Conservation (phyloP, 2,888 invertebrate genomes). For the Lissocephala sabroskyi region DNA sequence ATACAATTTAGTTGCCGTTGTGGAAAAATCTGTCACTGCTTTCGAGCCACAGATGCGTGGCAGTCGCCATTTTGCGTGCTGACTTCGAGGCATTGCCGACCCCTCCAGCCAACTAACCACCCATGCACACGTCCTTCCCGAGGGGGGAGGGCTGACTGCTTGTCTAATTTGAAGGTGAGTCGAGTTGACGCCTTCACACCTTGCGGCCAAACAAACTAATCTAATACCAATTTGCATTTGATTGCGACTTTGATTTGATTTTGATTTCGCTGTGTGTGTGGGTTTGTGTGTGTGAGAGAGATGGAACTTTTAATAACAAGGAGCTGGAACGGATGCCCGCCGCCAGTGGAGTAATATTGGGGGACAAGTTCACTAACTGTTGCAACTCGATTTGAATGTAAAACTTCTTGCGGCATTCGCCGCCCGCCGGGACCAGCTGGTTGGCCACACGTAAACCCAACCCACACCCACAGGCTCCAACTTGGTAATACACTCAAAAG, state of each 20-base stretch:
- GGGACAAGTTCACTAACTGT: constrained; percentile 13
- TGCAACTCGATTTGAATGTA: constrained; percentile 22
- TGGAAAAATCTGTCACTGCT: constrained; percentile 39
- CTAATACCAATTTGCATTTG: constrained; percentile 64
- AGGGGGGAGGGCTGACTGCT: neutral
- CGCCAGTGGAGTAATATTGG: constrained; percentile 1
- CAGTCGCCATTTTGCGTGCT: too few species aligned
- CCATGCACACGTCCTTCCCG: neutral
- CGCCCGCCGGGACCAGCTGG: constrained; percentile 11
- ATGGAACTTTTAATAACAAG: constrained; percentile 27
- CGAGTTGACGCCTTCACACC: constrained; percentile 23
- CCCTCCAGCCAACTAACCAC: neutral
- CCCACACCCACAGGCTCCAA: constrained; percentile 30
- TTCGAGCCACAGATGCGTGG: constrained; percentile 44
- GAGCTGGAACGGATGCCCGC: neutral
- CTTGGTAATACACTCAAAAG: constrained; percentile 32
- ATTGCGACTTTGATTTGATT: constrained; percentile 58
- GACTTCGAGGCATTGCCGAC: neutral
- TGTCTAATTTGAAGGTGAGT: constrained; percentile 45
- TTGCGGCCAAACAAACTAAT: constrained; percentile 53
- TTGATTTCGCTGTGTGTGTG: too few species aligned
- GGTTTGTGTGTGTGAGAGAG: too few species aligned
- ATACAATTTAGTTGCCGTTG: constrained; percentile 41
- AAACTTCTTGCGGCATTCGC: constrained; percentile 42
- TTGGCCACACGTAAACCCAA: too few species aligned